Conservation (phyloP, 2,113 vertebrate genomes). For the Lagopus leucura region DNA sequence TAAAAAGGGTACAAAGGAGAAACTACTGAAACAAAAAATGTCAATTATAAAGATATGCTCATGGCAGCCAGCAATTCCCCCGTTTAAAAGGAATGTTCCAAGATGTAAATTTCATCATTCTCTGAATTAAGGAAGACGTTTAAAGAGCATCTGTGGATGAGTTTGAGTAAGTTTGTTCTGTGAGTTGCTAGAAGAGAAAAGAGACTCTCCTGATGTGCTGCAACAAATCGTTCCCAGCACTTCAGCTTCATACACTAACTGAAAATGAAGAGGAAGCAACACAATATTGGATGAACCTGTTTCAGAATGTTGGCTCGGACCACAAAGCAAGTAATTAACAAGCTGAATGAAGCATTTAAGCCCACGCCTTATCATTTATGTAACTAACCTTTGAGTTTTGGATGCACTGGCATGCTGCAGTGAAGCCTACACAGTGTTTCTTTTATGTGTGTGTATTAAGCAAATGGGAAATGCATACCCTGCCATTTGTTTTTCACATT, state of each 20-base stretch:
- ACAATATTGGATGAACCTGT: slow-evolving; percentile 57
- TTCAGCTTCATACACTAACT: background rate
- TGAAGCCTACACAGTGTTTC: slow-evolving; percentile 66
- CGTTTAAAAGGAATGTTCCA: background rate
- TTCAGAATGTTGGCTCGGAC: slow-evolving; percentile 50
- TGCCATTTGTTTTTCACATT: slow-evolving; percentile 69
- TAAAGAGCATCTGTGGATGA: slow-evolving; percentile 59
- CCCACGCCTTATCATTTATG: slow-evolving; percentile 66
- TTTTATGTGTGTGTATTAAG: slow-evolving; percentile 70
- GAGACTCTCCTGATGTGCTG: background rate
- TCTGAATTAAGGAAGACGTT: slow-evolving; percentile 30
- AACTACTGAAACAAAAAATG: background rate
- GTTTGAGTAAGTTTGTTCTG: slow-evolving; percentile 40
- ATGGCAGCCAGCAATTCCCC: slow-evolving; percentile 27
- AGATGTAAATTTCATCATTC: slow-evolving; percentile 17
- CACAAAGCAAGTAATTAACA: slow-evolving; percentile 56
- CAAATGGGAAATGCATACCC: slow-evolving; percentile 62
- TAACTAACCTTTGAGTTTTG: slow-evolving; percentile 73
- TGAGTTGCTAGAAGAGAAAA: slow-evolving; percentile 33
- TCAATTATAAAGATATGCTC: background rate
- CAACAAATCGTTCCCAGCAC: slow-evolving; percentile 26
- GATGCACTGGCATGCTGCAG: slow-evolving; percentile 66
- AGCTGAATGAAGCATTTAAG: slow-evolving; percentile 57
- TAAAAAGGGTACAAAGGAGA: slow-evolving; percentile 20
- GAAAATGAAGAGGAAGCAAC: slow-evolving; percentile 37